Evolutionary conservation across 1,140 invertebrate genomes (phyloP).

Genomic region (Brachionus rotundiformis): DNA sequence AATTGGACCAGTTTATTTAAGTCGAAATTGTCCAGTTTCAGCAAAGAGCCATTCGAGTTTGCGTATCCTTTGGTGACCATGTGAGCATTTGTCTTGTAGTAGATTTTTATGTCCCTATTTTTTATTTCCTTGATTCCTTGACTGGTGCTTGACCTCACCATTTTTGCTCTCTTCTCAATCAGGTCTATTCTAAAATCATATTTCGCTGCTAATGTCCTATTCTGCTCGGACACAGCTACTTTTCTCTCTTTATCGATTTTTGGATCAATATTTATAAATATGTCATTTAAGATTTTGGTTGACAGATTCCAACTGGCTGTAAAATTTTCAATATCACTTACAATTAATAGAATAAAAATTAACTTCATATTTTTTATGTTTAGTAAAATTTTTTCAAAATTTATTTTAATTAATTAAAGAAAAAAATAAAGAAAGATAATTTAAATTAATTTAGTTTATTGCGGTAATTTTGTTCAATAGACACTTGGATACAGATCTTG

Average conservation of each 20-base stretch:
- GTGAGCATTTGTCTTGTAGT: conserved; percentile 1
- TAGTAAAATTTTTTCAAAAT: neutral
- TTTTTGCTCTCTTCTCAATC: neutral
- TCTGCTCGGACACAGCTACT: neutral
- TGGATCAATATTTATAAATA: conserved; percentile 37
- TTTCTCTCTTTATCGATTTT: neutral
- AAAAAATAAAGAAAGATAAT: too few species aligned
- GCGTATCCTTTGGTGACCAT: neutral
- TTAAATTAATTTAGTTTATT: conserved; percentile 16
- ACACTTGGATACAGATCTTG: conserved; percentile 28
- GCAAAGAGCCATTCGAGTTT: neutral
- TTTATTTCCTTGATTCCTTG: neutral
- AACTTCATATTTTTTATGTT: too few species aligned
- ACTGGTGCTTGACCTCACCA: neutral
- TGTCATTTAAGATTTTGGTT: conserved; percentile 8
- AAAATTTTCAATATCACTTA: neutral
- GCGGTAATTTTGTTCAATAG: neutral
- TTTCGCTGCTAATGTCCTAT: neutral
- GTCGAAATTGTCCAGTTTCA: neutral
- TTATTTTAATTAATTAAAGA: neutral
- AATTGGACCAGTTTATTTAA: conserved; percentile 5
- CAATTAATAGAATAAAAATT: too few species aligned
- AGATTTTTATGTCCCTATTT: conserved; percentile 26
- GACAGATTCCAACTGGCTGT: neutral
- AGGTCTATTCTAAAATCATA: conserved; percentile 31